Conservation (phyloP, 2,888 invertebrate species). For the Chloromyia formosa region DNA sequence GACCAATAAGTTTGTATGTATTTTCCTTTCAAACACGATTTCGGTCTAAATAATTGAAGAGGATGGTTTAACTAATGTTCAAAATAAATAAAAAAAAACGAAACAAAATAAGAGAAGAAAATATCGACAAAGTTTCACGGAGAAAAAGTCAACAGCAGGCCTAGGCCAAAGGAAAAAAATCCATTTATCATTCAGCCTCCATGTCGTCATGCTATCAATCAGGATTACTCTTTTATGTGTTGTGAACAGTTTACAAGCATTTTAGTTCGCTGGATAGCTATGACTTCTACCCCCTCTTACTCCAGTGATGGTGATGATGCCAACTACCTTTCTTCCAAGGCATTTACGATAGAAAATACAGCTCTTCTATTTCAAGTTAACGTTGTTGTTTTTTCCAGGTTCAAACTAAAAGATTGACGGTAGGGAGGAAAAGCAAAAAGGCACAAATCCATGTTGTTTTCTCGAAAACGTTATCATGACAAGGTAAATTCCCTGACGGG, state of each 20-base stretch:
- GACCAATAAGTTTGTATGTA: too few species aligned
- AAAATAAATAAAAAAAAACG: too few species aligned
- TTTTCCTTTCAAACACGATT: too few species aligned
- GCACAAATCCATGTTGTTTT: not conserved
- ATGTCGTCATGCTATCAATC: slow-evolving; percentile 44
- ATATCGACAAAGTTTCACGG: too few species aligned
- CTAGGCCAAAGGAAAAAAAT: not conserved
- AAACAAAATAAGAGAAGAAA: too few species aligned
- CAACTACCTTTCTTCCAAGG: not conserved
- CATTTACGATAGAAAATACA: not conserved
- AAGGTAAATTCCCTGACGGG: slow-evolving; percentile 12
- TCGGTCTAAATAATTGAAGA: too few species aligned
- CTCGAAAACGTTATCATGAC: not conserved
- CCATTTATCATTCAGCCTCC: slow-evolving; percentile 41
- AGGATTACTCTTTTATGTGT: slow-evolving; percentile 40
- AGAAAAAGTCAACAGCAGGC: slow-evolving; percentile 2
- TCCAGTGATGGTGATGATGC: not conserved
- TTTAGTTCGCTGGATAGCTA: not conserved
- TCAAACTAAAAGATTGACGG: too few species aligned
- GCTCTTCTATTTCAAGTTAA: not conserved
- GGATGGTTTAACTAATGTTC: not conserved
- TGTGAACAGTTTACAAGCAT: slow-evolving; percentile 31
- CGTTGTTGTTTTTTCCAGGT: not conserved
- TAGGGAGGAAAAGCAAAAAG: not conserved
- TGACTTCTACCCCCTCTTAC: too few species aligned